Percentiles rank a stretch among this genome's conserved stretches.
phyloP scores from a whole-genome alignment of 2,888 invertebrate species.

The Pocota personata region DNA sequence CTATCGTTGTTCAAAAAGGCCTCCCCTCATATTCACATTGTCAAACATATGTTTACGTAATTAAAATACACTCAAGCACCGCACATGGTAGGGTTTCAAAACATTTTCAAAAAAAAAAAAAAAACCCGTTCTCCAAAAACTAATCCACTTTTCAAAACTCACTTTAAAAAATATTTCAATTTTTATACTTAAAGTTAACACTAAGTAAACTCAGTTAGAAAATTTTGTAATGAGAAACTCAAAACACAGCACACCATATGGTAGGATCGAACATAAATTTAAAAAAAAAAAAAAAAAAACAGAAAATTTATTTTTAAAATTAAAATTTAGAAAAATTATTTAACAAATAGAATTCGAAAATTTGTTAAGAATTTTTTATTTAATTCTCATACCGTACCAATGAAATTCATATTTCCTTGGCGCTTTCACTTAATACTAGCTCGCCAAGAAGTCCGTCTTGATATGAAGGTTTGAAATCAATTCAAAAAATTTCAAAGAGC shows the following conservation, averaged over 20 bases:
- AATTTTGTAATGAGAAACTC: background rate
- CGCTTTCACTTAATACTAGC: slow-evolving; percentile 83
- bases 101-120: background rate
- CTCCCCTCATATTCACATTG: slow-evolving; percentile 5
- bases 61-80: slow-evolving; percentile 34
- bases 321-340: slow-evolving; percentile 12
- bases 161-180: background rate
- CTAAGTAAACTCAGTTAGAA: background rate
- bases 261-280: background rate
- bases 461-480: slow-evolving; percentile 70
- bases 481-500: slow-evolving; percentile 67
- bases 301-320: slow-evolving; percentile 1
- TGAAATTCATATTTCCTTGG: slow-evolving; percentile 83
- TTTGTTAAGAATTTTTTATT: slow-evolving; percentile 2
- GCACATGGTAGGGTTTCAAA: background rate
- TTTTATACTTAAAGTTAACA: slow-evolving; percentile 19
- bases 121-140: background rate
- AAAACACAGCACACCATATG: slow-evolving; percentile 60
- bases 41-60: slow-evolving; percentile 68
- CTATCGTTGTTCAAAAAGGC: background rate
- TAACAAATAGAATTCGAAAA: background rate
- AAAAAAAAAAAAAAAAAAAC: background rate
- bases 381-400: slow-evolving; percentile 80
- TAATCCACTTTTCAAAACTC: background rate
- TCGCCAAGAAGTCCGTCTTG: slow-evolving; percentile 81